phyloP scores from a whole-genome alignment of 2,888 invertebrate species.

The Melangyna quadrimaculata region DNA sequence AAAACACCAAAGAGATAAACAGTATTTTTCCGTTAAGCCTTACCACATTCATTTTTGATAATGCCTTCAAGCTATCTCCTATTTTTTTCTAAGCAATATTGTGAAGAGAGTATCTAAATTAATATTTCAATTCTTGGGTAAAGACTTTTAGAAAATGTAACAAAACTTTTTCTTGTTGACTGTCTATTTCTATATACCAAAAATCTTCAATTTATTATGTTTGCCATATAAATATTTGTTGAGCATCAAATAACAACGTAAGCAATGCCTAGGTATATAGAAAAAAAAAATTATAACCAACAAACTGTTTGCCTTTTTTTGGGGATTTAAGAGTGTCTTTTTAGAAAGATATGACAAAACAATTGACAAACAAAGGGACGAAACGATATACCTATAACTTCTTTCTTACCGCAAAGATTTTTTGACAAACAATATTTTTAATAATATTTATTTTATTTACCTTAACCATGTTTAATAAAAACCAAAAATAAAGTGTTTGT shows the following conservation, averaged over 20 bases:
- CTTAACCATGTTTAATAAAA: no score
- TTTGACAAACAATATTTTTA: neutral
- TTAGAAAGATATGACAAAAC: neutral
- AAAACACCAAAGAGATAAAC: neutral
- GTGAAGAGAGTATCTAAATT: conserved; percentile 26
- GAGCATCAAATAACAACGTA: conserved; percentile 29
- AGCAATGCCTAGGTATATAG: neutral
- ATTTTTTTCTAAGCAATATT: no score
- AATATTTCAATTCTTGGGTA: conserved; percentile 5
- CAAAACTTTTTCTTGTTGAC: conserved; percentile 17
- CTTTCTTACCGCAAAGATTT: conserved; percentile 6
- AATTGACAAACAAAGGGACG: conserved; percentile 4
- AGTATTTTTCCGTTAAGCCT: neutral
- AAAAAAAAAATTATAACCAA: conserved; percentile 4
- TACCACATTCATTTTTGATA: conserved; percentile 2
- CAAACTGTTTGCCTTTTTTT: conserved; percentile 42
- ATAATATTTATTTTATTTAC: neutral
- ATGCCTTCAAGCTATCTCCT: neutral
- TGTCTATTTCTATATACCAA: neutral
- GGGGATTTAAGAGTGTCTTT: conserved; percentile 24
- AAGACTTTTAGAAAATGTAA: neutral
- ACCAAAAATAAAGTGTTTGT: no score
- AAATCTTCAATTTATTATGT: conserved; percentile 56
- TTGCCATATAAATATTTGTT: conserved; percentile 53
- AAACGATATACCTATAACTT: neutral